Base-by-base conservation (phyloP, 2,888 invertebrate species). In the Carcina quercana region DNA sequence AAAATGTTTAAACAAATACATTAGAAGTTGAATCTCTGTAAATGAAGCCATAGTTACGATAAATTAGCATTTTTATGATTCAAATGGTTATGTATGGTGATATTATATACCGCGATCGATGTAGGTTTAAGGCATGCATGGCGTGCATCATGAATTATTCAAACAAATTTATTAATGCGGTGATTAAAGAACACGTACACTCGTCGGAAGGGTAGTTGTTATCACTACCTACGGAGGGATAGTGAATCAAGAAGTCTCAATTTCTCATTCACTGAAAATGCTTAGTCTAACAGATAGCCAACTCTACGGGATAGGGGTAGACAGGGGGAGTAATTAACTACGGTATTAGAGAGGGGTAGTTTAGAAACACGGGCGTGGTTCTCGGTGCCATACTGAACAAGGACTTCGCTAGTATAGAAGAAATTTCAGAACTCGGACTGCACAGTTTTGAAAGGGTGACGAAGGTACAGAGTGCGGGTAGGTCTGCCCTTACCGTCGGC, bases 401-500 rank as follows among this genome's bases (percentile, higher is more conserved):
- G 30, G 30, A 20, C 26, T 29, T n/a, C n/a, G n/a, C n/a, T 32
- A 19, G 12, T 30, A 26, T 8, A 13, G 13, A 27, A 28, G 8
- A 3, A 12, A 10, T 11, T 6, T 22, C 15, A 14, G 14, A 21
- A 20, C 28, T 20, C 10, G 10, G n/a, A 24, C 7, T 12, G 6
- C 13, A 45, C 45, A 42, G 51, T n/a, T n/a, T n/a, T n/a, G 45
- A 51, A 12, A 24, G 61, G 71, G 60, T 66, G 74, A 74, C 74
- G 76, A 74, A 76, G 76, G 61, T 59, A 68, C 69, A 68, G 66
- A 58, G 49, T 61, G 48, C 53, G 53, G n/a, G 13, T 56, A 59
- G 64, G 67, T 70, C 76, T 76, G 73, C 76, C 80, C 85, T 87
- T 90, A 87, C 91, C 91, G 67, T 91, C 90, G 75, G 88, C 86